phyloP scores from a whole-genome alignment of 2,113 vertebrate genomes.

The Bucco capensis region DNA sequence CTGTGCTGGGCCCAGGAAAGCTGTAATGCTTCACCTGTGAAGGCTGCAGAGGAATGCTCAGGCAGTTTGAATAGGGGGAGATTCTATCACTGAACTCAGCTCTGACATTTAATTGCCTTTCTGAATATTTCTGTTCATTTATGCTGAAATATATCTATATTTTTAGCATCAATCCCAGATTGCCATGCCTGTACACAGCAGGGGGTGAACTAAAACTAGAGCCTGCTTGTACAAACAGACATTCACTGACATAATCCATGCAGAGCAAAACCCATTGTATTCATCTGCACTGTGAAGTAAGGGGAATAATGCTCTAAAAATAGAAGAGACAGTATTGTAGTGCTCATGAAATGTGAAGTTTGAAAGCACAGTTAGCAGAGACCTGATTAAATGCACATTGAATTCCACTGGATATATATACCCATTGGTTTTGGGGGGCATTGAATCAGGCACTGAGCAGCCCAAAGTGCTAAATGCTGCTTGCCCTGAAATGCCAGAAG shows the following conservation, averaged over 20 bases:
- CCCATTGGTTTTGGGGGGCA: neutral
- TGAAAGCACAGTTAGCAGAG: conserved; percentile 14
- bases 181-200: conserved; percentile 8
- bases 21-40: neutral
- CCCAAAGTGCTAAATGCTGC: conserved; percentile 10
- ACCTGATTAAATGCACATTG: conserved; percentile 10
- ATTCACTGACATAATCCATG: conserved; percentile 20
- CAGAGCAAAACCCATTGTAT: conserved; percentile 15
- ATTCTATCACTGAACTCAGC: neutral
- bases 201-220: neutral
- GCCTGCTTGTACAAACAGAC: conserved; percentile 23
- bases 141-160: conserved; percentile 29
- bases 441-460: neutral
- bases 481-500: conserved; percentile 18
- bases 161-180: conserved; percentile 33
- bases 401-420: neutral
- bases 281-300: neutral
- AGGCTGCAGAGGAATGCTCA: neutral
- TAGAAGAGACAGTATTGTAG: neutral
- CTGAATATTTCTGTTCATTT: conserved; percentile 30
- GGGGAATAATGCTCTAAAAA: conserved; percentile 8
- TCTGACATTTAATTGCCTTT: neutral
- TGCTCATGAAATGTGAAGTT: neutral
- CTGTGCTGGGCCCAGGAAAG: neutral
- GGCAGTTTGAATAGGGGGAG: neutral